A percentile compares a stretch with the other conserved stretches of the same genome.
Conservation (phyloP, 2,113 vertebrate species). For the Paramisgurnus dabryanus region DNA sequence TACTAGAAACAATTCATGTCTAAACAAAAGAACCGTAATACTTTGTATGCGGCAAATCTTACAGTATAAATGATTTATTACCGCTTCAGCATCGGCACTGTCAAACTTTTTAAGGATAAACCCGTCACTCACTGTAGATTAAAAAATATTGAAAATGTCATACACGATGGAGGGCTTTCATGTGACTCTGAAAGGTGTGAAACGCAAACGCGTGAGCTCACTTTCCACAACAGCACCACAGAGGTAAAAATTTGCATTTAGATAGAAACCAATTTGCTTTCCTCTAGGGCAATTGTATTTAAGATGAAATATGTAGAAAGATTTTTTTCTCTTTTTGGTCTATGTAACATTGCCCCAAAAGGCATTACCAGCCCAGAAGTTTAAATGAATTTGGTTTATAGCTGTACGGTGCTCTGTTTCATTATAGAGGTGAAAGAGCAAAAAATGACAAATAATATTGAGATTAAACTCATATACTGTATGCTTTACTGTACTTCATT, state of each 20-base stretch:
- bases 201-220: conserved; percentile 25
- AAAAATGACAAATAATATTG: conserved; percentile 4
- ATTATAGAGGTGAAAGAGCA: conserved; percentile 17
- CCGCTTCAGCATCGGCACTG: background rate
- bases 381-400: conserved; percentile 51
- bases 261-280: conserved; percentile 64
- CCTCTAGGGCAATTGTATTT: conserved; percentile 53
- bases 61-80: conserved; percentile 22
- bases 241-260: conserved; percentile 62
- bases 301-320: conserved; percentile 47
- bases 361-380: conserved; percentile 42
- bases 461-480: conserved; percentile 19
- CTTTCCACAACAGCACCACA: conserved; percentile 33
- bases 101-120: conserved; percentile 21
- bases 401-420: conserved; percentile 33
- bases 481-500: conserved; percentile 14
- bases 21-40: background rate
- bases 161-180: conserved; percentile 23
- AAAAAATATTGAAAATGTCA: conserved; percentile 36
- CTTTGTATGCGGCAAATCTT: background rate
- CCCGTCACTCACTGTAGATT: conserved; percentile 29
- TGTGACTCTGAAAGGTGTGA: conserved; percentile 9
- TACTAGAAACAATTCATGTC: background rate
- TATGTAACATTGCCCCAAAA: conserved; percentile 44
- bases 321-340: conserved; percentile 35